A percentile compares a stretch with the other conserved stretches of the same genome.
Conservation (phyloP, 2,113 vertebrate genomes). For the Phaethon lepturus region DNA sequence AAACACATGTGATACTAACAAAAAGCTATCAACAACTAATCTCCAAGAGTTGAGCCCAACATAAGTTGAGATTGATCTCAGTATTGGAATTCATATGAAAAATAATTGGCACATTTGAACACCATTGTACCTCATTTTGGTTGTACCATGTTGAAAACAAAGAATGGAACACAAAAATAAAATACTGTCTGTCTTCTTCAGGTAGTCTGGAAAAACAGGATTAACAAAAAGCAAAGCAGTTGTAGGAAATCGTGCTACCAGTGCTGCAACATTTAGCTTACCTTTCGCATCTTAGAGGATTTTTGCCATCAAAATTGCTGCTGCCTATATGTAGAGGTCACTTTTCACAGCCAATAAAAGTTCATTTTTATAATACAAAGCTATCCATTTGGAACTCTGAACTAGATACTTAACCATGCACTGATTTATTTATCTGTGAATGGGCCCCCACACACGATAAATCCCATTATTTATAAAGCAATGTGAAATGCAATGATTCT, state of each 20-base stretch:
- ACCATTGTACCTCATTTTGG: background rate
- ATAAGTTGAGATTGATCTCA: background rate
- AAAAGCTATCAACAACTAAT: background rate
- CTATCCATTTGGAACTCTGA: background rate
- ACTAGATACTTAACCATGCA: background rate
- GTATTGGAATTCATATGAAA: background rate
- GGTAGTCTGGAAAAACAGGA: background rate
- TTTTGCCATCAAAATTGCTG: background rate
- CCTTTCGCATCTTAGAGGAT: background rate
- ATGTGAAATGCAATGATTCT: background rate
- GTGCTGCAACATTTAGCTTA: rapidly evolving
- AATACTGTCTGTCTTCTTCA: background rate
- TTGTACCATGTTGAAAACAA: background rate
- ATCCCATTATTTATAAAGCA: background rate
- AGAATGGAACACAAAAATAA: background rate
- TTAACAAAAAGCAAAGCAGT: background rate
- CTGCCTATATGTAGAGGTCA: background rate
- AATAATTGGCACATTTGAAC: background rate
- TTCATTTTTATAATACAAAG: background rate
- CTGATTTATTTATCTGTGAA: background rate
- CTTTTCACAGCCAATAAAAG: background rate
- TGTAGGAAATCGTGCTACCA: background rate
- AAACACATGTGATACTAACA: background rate
- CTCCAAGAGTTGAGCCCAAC: background rate
- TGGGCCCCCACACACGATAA: background rate